Percentiles rank a stretch among this genome's conserved stretches.
These are phyloP conservation scores for Podotricha telesiphe DNA, from an alignment of 2,888 invertebrate species.

Conservation along the genomic window DNA sequence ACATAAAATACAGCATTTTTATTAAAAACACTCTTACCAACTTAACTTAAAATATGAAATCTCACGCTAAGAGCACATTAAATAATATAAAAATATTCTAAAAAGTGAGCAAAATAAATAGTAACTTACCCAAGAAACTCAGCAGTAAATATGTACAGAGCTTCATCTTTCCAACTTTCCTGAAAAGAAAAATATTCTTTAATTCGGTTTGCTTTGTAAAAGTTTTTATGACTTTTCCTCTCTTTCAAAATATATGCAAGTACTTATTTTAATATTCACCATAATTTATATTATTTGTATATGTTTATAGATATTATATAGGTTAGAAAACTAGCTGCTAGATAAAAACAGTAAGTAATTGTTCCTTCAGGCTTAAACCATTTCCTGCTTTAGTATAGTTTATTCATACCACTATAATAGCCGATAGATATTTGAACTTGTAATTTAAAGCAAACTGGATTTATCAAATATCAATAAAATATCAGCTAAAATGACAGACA, in stretches of 20 bases:
- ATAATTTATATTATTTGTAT: not conserved
- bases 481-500: no score
- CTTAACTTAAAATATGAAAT: constrained; percentile 11
- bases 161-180: constrained; percentile 76
- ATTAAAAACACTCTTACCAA: not conserved
- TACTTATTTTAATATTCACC: not conserved
- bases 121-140: constrained; percentile 78
- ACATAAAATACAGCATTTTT: not conserved
- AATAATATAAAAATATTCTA: constrained; percentile 30
- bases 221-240: constrained; percentile 10
- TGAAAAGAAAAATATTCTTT: constrained; percentile 62
- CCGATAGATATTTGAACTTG: no score
- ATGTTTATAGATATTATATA: not conserved
- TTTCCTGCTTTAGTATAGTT: no score
- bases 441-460: no score
- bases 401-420: no score
- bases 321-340: not conserved
- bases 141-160: constrained; percentile 76
- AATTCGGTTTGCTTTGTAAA: constrained; percentile 46
- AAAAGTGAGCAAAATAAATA: constrained; percentile 46
- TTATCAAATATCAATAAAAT: no score
- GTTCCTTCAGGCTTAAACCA: no score
- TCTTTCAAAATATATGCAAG: not conserved
- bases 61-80: constrained; percentile 13
- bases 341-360: no score